Base-by-base conservation (phyloP, 2,113 vertebrate species). In the Rutilus rutilus region DNA sequence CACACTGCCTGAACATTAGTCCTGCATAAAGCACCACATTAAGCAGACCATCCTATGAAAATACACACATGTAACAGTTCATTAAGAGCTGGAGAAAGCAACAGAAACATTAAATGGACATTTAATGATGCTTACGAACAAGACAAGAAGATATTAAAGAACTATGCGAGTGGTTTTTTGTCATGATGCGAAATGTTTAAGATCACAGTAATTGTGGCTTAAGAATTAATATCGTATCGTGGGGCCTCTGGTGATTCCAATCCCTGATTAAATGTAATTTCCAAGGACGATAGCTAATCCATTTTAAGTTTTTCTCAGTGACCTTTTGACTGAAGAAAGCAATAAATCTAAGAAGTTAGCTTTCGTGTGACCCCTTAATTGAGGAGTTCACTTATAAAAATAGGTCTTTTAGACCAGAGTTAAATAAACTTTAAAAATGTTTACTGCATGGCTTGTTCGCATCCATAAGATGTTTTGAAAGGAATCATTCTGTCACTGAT, bases 1-100 rank as follows among this genome's bases (percentile, higher is more conserved):
- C 62, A 57, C 50, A 74, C 33, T 80, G 65, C 77, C 60, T 74
- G 12, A 69, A 73, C 36, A 74, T 50, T 74, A 85, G 30, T 50
- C n/a, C 39, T 47, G 25, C 59, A 78, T 57, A 15, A 73, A 73
- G 47, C 64, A 9, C 6, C 9, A 30, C 84, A 86, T 80, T 45
- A 80, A 21, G 27, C 21, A 60, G 64, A 80, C 19, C 50, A 27
- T 25, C 39, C 39, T 30, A 21, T 50, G 6, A 65, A 77, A n/a
- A 62, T 25, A 71, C 27, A 39, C 47, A 71, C 80, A 71, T 5
- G n/a, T n/a, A n/a, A 0, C 12, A 25, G 23, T 25, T 74, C 67
- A 71, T 71, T 71, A 71, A 42, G 19, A 42, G 36, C 36, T 23
- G 10, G 39, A 71, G 36, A 71, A 71, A 42, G 65, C 33, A 69